Evolutionary conservation across 2,113 vertebrate species (phyloP), one percentile per base, ranked within the genome.

Genomic region (Gavia stellata): DNA sequence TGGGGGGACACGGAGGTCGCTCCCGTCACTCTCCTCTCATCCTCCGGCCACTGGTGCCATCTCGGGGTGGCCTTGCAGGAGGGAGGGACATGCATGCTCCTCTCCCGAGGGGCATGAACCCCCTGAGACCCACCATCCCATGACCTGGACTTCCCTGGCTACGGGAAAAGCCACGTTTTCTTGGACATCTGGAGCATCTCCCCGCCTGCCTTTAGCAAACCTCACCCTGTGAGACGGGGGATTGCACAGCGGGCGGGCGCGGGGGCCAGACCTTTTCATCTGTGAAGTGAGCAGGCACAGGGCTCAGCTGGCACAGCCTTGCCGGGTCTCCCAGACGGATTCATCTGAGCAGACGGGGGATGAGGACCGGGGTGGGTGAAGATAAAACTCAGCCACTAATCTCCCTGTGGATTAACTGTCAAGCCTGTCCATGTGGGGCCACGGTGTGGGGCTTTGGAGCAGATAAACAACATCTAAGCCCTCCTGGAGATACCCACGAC

Each of bases 311-410:
- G 17, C n/a, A 71, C 62, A 44, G 58, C 59, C 62, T 12, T 5
- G 3, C n/a, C 0, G 2, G 3, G 34, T 9, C 31, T 62, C 66
- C 87, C 86, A 72, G 36, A 47, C 0, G 3, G 82, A 83, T 59
- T 72, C 91, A 86, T 56, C 75, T 8, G 6, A 14, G 24, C 92
- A 85, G 93, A 72, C 14, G 0, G 13, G 74, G 82, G 68, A 44
- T 33, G 38, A 71, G 52, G 59, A 50, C 33, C 1, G 2, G 79
- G 71, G 25, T 81, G 83, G 68, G 77, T 81, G 82, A 40, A 31
- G 94, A 44, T 78, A 90, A 96, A 97, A 92, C 86, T 72, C 92
- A 49, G 91, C 49, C 88, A 24, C 92, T 97, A 94, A 98, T 97
- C 97, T 84, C 92, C 75, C 81, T 18, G 38, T 13, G 96, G 97